Base-by-base conservation (phyloP, 2,888 invertebrate genomes). In the Drosophila stalkeri region DNA sequence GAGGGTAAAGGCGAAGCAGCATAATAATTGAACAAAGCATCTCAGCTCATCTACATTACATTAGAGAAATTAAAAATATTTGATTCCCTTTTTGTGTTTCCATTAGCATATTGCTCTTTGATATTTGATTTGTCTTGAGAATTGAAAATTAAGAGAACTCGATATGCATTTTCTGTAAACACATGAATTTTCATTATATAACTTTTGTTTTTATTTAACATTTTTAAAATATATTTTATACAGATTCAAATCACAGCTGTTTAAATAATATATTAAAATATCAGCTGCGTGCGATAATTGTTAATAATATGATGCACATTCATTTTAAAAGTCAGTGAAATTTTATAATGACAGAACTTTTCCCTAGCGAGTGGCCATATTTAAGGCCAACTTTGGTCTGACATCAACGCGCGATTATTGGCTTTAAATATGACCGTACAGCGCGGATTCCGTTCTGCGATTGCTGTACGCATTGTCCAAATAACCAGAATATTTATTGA, bases 401-500 rank as follows among this genome's bases (percentile, higher is more conserved):
- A 37, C 68, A 77, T 72, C 61, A 75, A 47, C 43, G 64, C 46
- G 35, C 60, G 69, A 79, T 84, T 85, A 85, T 75, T 60, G 77
- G 74, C 55, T 72, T 77, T 72, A 77, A 82, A 80, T 85, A 87
- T 82, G 67, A 64, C 64, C 60, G 52, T 20, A 35, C 37, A n/a
- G 47, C 27, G 35, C 11, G 2, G 43, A n/a, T n/a, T 54, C 31
- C 59, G 47, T 18, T 18, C 31, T 9, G 46, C 51, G 51, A 46
- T 33, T 47, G 41, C 43, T 37, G 33, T 27, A 62, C 61, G 61
- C 35, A 47, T 59, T 64, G 72, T 62, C 47, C 51, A 73, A 72
- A 81, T 71, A 71, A 65, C 65, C 73, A n/a, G 55, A 64, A 62
- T 84, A 79, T 77, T 82, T 76, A 87, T 85, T 77, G 82, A 81